These are phyloP conservation scores for Thymallus thymallus DNA, from an alignment of 2,113 vertebrate species.

Conservation along the genomic window DNA sequence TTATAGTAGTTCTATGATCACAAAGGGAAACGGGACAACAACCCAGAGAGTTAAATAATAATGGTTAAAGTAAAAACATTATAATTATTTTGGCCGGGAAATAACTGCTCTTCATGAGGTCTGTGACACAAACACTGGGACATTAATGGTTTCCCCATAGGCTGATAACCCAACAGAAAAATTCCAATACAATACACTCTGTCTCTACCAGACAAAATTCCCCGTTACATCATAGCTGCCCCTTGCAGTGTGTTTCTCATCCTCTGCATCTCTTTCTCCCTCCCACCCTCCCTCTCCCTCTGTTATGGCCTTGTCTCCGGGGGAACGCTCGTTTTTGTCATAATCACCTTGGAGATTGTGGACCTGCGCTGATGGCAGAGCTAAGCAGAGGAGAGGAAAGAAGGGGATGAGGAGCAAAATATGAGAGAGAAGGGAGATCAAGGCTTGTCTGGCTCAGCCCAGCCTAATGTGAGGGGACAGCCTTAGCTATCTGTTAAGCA, in stretches of 20 bases:
- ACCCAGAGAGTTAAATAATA: too few species aligned
- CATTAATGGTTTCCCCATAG: slow-evolving; percentile 32
- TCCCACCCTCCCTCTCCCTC: slow-evolving; percentile 45
- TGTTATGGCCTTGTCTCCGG: slow-evolving; percentile 64
- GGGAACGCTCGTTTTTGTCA: slow-evolving; percentile 70
- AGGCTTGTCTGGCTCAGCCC: slow-evolving; percentile 66
- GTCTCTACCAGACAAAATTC: slow-evolving; percentile 52
- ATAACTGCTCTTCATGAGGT: background rate
- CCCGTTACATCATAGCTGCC: slow-evolving; percentile 66
- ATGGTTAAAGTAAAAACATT: too few species aligned
- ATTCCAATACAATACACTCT: slow-evolving; percentile 16
- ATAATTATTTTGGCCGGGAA: too few species aligned
- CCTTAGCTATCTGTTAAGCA: slow-evolving; percentile 69
- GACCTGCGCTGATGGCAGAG: slow-evolving; percentile 68
- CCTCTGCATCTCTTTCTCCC: slow-evolving; percentile 50
- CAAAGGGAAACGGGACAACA: too few species aligned
- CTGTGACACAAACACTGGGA: background rate
- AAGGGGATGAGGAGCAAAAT: slow-evolving; percentile 28
- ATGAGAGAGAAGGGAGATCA: slow-evolving; percentile 39
- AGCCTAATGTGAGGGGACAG: slow-evolving; percentile 75
- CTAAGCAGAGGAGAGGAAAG: slow-evolving; percentile 51
- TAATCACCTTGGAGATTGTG: slow-evolving; percentile 77
- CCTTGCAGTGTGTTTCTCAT: slow-evolving; percentile 16
- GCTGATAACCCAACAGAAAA: slow-evolving; percentile 50
- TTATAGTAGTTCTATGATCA: too few species aligned